Evolutionary conservation across 1,140 invertebrate genomes (phyloP), one percentile per base, ranked within the genome.

Genomic region (Neuroterus valhalla): DNA sequence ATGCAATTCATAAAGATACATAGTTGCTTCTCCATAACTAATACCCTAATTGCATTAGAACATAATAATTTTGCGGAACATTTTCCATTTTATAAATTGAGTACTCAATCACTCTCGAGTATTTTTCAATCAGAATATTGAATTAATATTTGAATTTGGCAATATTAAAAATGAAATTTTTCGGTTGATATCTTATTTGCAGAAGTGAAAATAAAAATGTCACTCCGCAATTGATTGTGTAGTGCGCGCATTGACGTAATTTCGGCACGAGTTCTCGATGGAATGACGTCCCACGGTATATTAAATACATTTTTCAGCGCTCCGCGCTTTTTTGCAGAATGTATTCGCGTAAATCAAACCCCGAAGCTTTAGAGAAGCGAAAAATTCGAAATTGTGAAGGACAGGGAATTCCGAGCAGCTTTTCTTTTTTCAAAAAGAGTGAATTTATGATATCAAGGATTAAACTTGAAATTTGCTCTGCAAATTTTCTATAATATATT

Each of bases 291-390:
- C 26, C 26, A 55, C 21, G 19, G 52, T 23, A 14, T 55, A 55
- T 55, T 55, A 55, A 55, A 55, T 55, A 14, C 19, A 55, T 55
- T 55, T 55, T 55, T 55, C 21, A 55, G 23, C 14, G 14, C 52
- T 2, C 23, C 0, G 10, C 10, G 14, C 10, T 55, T 50, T n/a
- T 55, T 21, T 55, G 5, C 12, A 55, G 21, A 21, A 26, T 31
- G 14, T 19, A 31, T 55, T 55, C 52, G 23, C 52, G 14, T 55
- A 55, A 55, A 31, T 55, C 21, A 55, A 55, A 12, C 21, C 48
- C 8, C 12, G 15, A 55, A 26, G 12, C 11, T 23, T 55, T 11
- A 8, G 14, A 55, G 52, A 23, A 23, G 5, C 0, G 19, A 11
- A 52, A 52, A 52, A 38, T 5, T 38, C 8, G 31, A 38, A 8